Evolutionary conservation across 2,797 vertebrate genomes (phyloP).

Genomic region (Rhynchonycteris naso): DNA sequence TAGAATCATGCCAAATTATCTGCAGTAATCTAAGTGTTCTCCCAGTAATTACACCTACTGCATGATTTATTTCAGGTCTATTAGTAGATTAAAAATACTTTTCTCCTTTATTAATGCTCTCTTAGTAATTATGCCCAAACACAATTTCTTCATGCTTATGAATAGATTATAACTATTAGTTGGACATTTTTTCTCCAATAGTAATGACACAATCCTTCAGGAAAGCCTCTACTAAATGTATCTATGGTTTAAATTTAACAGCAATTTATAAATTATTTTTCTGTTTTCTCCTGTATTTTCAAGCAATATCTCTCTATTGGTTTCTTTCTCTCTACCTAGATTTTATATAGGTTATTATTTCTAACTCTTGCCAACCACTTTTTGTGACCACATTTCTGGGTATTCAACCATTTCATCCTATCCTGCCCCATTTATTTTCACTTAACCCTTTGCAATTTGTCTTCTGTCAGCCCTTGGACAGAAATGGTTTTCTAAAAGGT

Average conservation of each 20-base stretch:
- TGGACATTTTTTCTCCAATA: constrained; percentile 24
- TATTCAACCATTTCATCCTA: neutral
- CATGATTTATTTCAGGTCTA: constrained; percentile 63
- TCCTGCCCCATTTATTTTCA: constrained; percentile 9
- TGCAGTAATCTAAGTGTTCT: constrained; percentile 52
- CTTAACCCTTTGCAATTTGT: constrained; percentile 14
- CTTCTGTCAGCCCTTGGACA: neutral
- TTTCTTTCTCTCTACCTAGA: neutral
- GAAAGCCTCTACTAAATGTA: constrained; percentile 45
- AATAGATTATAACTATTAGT: constrained; percentile 63
- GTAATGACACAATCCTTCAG: constrained; percentile 32
- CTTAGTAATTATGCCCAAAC: constrained; percentile 66
- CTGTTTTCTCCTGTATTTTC: neutral
- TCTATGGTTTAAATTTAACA: constrained; percentile 21
- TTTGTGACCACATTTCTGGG: neutral
- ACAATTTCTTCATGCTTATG: constrained; percentile 61
- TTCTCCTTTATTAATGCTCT: constrained; percentile 68
- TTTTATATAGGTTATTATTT: constrained; percentile 46
- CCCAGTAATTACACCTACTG: constrained; percentile 58
- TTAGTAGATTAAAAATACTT: constrained; percentile 69
- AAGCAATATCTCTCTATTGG: neutral
- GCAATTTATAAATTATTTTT: constrained; percentile 33
- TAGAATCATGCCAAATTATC: constrained; percentile 48
- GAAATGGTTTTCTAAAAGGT: constrained; percentile 42
- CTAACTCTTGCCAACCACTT: neutral